Evolutionary conservation across 2,113 vertebrate species (phyloP), one percentile per base, ranked within the genome.

Genomic region (Hippocampus guttulatus): DNA sequence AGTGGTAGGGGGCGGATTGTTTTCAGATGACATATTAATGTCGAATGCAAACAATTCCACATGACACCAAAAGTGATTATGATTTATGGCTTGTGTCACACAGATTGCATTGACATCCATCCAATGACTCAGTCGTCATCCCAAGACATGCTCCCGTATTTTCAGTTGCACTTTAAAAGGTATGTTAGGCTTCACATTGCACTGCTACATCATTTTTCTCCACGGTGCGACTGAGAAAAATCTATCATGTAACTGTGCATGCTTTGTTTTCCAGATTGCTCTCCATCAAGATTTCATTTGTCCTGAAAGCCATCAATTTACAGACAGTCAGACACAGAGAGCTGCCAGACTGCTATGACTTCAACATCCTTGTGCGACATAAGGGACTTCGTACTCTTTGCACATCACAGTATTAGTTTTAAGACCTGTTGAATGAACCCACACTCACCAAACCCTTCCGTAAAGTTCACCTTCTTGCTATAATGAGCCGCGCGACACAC

Each of bases 331-430:
- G 94, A 69, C 92, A 96, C 51, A 93, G 96, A 0, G 96, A 98
- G 74, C 92, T 98, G 69, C 97, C 97, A 0, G 96, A 99, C 88
- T 98, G 96, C 77, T 99, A 98, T 0, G 92, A 95, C 85, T 99
- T 99, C 80, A 93, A 88, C 40, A 90, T 98, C 47, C 90, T 84
- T 43, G 97, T 98, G 86, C 23, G 92, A 88, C 69, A 73, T 60
- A 74, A 45, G 55, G 33, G 2, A 43, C 70, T 54, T 61, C 10
- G 5, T 54, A 8, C 45, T 69, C 18, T 71, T 55, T 33, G 16
- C 23, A 69, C 30, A 61, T 40, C 67, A 38, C 51, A 75, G 81
- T 52, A 16, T 64, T 64, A 64, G 47, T 64, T 63, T 58, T 9
- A 57, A 49, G 58, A 40, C 20, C 12, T 55, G 16, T 9, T 1